Evolutionary conservation across 2,888 invertebrate species (phyloP), one percentile per base, ranked within the genome.

Genomic region (Phaonia tiefii): DNA sequence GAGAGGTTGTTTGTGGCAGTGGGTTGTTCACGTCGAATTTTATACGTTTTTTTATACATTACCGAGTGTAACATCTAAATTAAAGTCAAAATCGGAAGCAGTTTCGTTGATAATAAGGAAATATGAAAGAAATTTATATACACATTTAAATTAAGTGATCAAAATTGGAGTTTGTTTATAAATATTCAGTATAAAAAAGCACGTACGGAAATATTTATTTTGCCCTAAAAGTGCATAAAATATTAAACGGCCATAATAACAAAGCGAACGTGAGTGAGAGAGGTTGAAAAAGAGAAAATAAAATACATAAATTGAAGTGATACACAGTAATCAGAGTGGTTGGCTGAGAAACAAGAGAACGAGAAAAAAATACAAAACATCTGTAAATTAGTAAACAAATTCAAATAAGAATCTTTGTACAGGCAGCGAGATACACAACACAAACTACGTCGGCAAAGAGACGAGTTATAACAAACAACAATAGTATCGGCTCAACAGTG

Each of bases 171-270:
- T 17, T 37, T 51, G 51, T 51, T 39, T 8, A 60, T 31, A 58
- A 58, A 58, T 13, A 37, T 15, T 8, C 25, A 26, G 13, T 5
- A 31, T 31, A 31, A 31, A 31, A 31, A 31, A 31, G 31, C 8
- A 31, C 20, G 63, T 13, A 42, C 31, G 11, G 11, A 42, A 31
- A 31, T 5, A n/a, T 22, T 42, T 42, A 10, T 54, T 51, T 70
- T 70, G 70, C 76, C 63, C 65, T 63, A 49, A 63, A 75, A 69
- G 67, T 78, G 74, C 77, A 81, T 67, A 31, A 46, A 66, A 46
- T 39, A 25, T 17, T 49, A 31, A 46, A 13, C 31, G 11, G 17
- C 7, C n/a, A n/a, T n/a, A n/a, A 44, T 70, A 22, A 10, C 10
- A 2, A 13, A 25, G 25, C 13, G 25, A 54, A 22, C 54, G 54